Percentiles rank a stretch among this genome's conserved stretches.
These are phyloP conservation scores for Gnathonemus echidnorhynchus DNA, from an alignment of 2,113 vertebrate species.

Conservation along the genomic window DNA sequence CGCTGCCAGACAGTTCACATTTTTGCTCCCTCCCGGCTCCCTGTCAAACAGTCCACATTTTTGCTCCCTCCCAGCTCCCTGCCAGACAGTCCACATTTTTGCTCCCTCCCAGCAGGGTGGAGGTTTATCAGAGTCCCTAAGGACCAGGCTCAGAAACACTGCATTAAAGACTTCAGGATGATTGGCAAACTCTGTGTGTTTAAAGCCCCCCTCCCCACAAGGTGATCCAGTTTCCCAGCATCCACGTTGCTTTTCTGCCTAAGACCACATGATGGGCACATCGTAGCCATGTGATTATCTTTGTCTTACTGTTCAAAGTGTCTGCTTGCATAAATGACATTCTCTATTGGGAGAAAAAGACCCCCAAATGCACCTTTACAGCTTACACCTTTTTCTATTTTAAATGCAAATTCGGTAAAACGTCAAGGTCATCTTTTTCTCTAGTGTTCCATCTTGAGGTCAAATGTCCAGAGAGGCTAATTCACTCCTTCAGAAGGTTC, in stretches of 20 bases:
- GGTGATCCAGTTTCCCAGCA: not conserved
- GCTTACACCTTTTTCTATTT: not conserved
- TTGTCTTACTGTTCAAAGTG: not conserved
- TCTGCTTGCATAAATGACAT: not conserved
- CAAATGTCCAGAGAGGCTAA: constrained; percentile 7
- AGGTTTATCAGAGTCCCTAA: not conserved
- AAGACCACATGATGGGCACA: not conserved
- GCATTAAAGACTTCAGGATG: constrained; percentile 45
- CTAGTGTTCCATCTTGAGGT: not conserved
- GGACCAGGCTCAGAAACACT: not conserved
- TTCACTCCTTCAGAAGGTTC: not conserved
- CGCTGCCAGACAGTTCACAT: no score
- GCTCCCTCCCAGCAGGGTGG: not conserved
- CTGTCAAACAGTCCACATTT: no score
- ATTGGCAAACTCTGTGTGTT: constrained; percentile 41
- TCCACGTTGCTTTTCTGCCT: not conserved
- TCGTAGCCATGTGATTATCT: not conserved
- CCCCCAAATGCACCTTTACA: not conserved
- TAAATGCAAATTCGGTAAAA: not conserved
- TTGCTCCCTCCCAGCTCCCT: no score
- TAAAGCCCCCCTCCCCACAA: constrained; percentile 29
- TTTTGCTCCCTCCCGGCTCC: no score
- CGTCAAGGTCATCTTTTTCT: not conserved
- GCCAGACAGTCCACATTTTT: not conserved
- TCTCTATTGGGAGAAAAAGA: not conserved